Evolutionary conservation across 2,113 vertebrate genomes (phyloP).

Genomic region (Muntiacus muntjak): DNA sequence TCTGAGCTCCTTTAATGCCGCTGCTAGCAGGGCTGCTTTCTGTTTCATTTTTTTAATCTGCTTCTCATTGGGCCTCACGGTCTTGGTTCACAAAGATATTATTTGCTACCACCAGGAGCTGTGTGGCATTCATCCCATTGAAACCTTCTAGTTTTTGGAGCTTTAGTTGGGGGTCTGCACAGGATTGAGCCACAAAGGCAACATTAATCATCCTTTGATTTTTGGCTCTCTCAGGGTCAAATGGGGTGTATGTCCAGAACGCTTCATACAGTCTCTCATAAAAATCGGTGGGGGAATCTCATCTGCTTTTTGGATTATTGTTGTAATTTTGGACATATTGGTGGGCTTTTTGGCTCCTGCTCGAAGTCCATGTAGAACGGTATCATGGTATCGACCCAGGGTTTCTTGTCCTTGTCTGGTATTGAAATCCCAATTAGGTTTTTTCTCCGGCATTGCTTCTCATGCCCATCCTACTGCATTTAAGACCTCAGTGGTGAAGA

Average conservation of each 20-base stretch:
- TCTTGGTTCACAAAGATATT: background rate
- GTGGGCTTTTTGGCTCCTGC: background rate
- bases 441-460: background rate
- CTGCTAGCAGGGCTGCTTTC: background rate
- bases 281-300: background rate
- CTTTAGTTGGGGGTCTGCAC: background rate
- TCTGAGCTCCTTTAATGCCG: background rate
- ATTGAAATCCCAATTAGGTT: background rate
- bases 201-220: background rate
- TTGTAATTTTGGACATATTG: background rate
- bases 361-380: background rate
- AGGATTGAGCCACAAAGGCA: background rate
- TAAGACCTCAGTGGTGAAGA: background rate
- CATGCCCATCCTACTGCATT: rapidly evolving
- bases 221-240: rapidly evolving
- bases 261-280: background rate
- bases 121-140: background rate
- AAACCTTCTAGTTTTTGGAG: background rate
- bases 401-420: background rate
- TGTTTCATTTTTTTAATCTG: background rate
- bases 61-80: rapidly evolving
- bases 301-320: background rate
- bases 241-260: background rate
- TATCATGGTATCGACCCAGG: background rate
- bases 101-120: background rate